phyloP scores from a whole-genome alignment of 2,888 invertebrate genomes.

The Ophioninae sp. region DNA sequence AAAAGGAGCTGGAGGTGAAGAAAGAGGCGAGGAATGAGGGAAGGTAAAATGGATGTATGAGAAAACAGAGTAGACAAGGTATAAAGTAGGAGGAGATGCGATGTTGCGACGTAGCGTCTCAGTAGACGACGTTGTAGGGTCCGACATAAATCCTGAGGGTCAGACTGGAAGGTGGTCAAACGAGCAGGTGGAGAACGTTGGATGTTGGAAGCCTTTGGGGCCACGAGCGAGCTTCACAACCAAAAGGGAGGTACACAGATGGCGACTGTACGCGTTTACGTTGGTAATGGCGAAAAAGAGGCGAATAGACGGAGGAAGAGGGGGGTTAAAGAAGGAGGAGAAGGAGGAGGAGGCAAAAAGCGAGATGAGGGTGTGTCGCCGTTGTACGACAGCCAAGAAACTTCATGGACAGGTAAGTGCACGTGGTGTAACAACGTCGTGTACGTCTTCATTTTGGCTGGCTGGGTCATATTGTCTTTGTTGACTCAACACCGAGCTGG shows the following conservation, averaged over 20 bases:
- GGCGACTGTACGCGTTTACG: conserved; percentile 30
- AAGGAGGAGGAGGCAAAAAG: conserved; percentile 8
- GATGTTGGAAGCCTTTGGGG: conserved; percentile 21
- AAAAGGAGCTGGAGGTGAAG: conserved; percentile 8
- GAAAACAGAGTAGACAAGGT: conserved; percentile 43
- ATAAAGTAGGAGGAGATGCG: conserved; percentile 47
- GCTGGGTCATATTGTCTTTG: conserved; percentile 57
- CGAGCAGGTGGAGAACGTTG: conserved; percentile 56
- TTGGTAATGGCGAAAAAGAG: background rate
- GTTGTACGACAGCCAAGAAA: conserved; percentile 59
- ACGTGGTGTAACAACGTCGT: conserved; percentile 54
- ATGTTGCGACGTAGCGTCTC: conserved; percentile 14
- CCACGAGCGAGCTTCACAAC: conserved; percentile 11
- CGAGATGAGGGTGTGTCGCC: conserved; percentile 48
- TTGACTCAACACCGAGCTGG: conserved; percentile 37
- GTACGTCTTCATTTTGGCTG: conserved; percentile 46
- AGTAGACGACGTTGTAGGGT: background rate
- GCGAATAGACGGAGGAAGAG: no score
- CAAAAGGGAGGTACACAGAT: conserved; percentile 18
- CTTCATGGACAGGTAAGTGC: conserved; percentile 57
- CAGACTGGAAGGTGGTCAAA: conserved; percentile 53
- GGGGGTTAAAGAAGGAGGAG: background rate
- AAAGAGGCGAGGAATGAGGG: conserved; percentile 13
- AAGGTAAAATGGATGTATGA: conserved; percentile 24
- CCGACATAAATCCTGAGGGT: conserved; percentile 60